These are phyloP conservation scores for Acronicta aceris DNA, from an alignment of 2,888 invertebrate genomes.

Conservation along the genomic window DNA sequence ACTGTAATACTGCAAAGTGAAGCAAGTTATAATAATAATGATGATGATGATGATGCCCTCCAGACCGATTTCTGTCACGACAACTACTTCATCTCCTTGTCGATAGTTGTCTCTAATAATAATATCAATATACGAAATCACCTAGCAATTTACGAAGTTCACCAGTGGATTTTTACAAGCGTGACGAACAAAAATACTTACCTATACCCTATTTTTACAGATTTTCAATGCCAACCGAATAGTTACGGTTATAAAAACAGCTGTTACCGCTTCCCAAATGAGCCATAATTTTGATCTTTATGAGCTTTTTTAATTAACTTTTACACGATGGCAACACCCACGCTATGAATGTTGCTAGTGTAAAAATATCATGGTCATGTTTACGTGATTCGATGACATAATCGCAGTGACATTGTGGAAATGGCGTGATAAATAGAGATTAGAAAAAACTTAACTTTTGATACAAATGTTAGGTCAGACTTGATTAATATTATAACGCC, in stretches of 20 bases:
- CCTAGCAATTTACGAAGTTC: no score
- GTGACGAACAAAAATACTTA: neutral
- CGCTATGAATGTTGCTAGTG: neutral
- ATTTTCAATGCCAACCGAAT: slow-evolving; percentile 20
- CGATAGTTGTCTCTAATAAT: no score
- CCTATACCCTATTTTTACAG: neutral
- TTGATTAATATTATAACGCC: no score
- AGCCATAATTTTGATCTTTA: slow-evolving; percentile 21
- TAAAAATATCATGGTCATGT: slow-evolving; percentile 21
- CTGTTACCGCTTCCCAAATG: slow-evolving; percentile 17
- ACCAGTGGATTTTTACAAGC: neutral
- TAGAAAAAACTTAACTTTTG: slow-evolving; percentile 1
- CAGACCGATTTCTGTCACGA: no score
- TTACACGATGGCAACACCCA: slow-evolving; percentile 1
- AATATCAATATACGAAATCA: no score
- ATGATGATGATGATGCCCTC: no score
- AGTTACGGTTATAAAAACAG: slow-evolving; percentile 7
- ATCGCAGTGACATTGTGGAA: slow-evolving; percentile 32
- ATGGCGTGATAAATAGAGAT: slow-evolving; percentile 16
- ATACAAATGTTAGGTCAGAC: slow-evolving; percentile 16
- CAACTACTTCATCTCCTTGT: no score
- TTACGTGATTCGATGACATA: slow-evolving; percentile 29
- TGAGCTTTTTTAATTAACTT: slow-evolving; percentile 21
- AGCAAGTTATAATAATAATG: no score
- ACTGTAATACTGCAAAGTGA: no score